A percentile compares a stretch with the other conserved stretches of the same genome.
Evolutionary conservation across 2,797 vertebrate species (phyloP).

Genomic region (Pempheris klunzingeri): DNA sequence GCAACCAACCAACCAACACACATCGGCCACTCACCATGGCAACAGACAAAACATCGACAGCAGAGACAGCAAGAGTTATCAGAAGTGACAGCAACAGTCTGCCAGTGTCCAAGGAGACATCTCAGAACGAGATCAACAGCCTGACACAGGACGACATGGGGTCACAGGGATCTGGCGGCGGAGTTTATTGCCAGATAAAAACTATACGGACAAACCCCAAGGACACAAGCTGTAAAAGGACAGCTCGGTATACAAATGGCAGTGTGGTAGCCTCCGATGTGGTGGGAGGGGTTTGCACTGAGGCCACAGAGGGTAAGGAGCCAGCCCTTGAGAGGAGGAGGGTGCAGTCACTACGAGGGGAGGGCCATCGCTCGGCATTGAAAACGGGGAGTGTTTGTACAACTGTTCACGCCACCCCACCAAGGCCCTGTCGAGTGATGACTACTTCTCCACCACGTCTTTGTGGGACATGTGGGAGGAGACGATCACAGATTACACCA

Average conservation of each 20-base stretch:
- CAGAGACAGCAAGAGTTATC: slow-evolving; percentile 60
- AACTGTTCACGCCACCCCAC: slow-evolving; percentile 75
- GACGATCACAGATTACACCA: slow-evolving; percentile 79
- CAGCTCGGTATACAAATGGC: slow-evolving; percentile 84
- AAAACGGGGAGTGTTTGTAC: slow-evolving; percentile 73
- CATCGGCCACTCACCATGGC: slow-evolving; percentile 58
- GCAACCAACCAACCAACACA: slow-evolving; percentile 77
- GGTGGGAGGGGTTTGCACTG: slow-evolving; percentile 85
- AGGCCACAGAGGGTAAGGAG: slow-evolving; percentile 74
- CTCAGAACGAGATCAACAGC: slow-evolving; percentile 83
- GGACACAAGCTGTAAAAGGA: slow-evolving; percentile 76
- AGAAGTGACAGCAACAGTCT: slow-evolving; percentile 69
- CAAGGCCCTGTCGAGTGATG: slow-evolving; percentile 78
- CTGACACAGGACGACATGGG: slow-evolving; percentile 81
- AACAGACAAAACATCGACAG: slow-evolving; percentile 66
- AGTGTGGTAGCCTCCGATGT: slow-evolving; percentile 85
- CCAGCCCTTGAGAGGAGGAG: slow-evolving; percentile 69
- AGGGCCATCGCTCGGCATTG: slow-evolving; percentile 63
- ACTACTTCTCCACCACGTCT: slow-evolving; percentile 70
- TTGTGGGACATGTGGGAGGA: slow-evolving; percentile 83
- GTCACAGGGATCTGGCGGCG: slow-evolving; percentile 81
- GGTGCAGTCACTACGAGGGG: slow-evolving; percentile 81
- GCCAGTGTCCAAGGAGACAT: slow-evolving; percentile 76
- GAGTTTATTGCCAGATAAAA: slow-evolving; percentile 86
- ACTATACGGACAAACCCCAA: slow-evolving; percentile 68